phyloP scores from a whole-genome alignment of 2,797 vertebrate species.

The Tamandua tetradactyla region DNA sequence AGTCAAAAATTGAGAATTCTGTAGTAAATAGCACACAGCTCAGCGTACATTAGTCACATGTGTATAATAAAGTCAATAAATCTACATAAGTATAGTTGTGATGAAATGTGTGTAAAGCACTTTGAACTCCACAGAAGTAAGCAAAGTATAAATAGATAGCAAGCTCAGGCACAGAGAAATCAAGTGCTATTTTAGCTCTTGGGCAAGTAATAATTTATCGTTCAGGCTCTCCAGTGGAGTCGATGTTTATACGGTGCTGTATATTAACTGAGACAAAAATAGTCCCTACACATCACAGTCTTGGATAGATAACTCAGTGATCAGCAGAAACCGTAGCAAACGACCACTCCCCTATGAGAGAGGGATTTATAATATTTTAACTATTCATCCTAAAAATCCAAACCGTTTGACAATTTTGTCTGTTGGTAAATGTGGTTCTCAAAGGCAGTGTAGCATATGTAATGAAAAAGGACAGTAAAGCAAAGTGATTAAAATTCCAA shows the following conservation, averaged over 20 bases:
- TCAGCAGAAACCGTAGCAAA: conserved; percentile 55
- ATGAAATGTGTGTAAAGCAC: conserved; percentile 68
- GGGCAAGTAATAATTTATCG: conserved; percentile 74
- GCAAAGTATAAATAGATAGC: conserved; percentile 75
- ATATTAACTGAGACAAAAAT: conserved; percentile 73
- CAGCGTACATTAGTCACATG: conserved; percentile 22
- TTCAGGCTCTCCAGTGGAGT: conserved; percentile 60
- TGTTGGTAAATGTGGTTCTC: background rate
- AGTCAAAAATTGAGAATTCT: conserved; percentile 18
- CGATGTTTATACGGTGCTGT: conserved; percentile 67
- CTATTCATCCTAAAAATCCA: conserved; percentile 50
- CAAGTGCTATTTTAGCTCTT: conserved; percentile 75
- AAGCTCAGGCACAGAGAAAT: conserved; percentile 69
- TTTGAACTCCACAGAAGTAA: conserved; percentile 68
- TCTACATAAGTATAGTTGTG: conserved; percentile 14
- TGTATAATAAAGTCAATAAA: conserved; percentile 60
- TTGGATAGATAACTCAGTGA: conserved; percentile 53
- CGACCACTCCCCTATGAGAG: background rate
- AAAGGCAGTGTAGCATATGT: background rate
- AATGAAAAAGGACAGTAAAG: background rate
- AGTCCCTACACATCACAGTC: conserved; percentile 52
- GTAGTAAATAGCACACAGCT: background rate
- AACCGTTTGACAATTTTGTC: conserved; percentile 40
- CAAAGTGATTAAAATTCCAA: background rate
- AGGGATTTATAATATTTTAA: conserved; percentile 62